phyloP scores from a whole-genome alignment of 2,888 invertebrate genomes.

The Drosophila aldrichi region DNA sequence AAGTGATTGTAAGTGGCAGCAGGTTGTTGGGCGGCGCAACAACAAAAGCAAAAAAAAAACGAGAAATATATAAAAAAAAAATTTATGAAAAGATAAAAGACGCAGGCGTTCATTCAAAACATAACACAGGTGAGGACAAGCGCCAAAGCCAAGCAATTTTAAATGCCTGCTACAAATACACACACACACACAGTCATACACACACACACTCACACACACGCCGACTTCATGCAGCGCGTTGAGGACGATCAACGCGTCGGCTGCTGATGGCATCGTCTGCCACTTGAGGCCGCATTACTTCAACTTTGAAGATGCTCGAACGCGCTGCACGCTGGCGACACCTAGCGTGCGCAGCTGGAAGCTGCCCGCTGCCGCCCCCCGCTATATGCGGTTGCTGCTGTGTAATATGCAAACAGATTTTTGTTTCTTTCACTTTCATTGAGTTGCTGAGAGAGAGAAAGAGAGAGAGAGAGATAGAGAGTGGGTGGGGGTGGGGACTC shows the following conservation, averaged over 20 bases:
- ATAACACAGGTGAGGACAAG: slow-evolving; percentile 79
- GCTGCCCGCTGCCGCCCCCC: slow-evolving; percentile 29
- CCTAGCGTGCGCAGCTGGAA: slow-evolving; percentile 81
- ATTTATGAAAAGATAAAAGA: slow-evolving; percentile 80
- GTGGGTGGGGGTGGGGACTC: neutral
- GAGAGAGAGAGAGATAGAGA: neutral
- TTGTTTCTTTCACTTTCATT: slow-evolving; percentile 74
- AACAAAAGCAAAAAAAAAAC: slow-evolving; percentile 44
- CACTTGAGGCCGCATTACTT: slow-evolving; percentile 82
- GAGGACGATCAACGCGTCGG: slow-evolving; percentile 35
- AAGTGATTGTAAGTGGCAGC: slow-evolving; percentile 76
- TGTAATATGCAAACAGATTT: slow-evolving; percentile 77
- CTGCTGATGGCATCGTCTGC: slow-evolving; percentile 36
- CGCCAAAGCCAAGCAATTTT: slow-evolving; percentile 75
- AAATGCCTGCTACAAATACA: slow-evolving; percentile 58
- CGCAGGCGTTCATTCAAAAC: slow-evolving; percentile 79
- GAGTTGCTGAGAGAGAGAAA: slow-evolving; percentile 33
- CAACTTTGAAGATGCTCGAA: slow-evolving; percentile 81
- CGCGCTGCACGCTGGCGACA: slow-evolving; percentile 70
- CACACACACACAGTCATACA: neutral
- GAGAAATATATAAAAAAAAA: slow-evolving; percentile 24
- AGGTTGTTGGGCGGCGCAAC: slow-evolving; percentile 32
- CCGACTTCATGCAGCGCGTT: slow-evolving; percentile 36
- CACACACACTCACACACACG: neutral
- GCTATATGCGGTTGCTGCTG: slow-evolving; percentile 20